phyloP scores from a whole-genome alignment of 2,797 vertebrate genomes.

The Coccyzus lansbergi region DNA sequence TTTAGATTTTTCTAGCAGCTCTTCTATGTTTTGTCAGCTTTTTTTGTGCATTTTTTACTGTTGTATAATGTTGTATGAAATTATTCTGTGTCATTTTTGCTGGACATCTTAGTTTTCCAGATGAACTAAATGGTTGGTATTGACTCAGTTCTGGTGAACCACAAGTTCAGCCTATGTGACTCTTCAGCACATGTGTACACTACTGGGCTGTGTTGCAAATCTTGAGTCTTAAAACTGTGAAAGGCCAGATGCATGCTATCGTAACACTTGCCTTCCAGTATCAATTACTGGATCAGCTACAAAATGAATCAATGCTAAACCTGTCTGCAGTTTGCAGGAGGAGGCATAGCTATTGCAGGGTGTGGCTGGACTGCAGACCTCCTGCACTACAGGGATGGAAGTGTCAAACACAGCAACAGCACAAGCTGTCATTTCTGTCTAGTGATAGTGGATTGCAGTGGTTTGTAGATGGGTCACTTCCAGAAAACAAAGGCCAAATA shows the following conservation, averaged over 20 bases:
- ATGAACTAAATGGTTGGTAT: background rate
- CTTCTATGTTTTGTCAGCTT: background rate
- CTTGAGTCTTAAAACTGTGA: background rate
- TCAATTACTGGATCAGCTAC: background rate
- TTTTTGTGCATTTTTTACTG: constrained; percentile 22
- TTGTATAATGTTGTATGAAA: background rate
- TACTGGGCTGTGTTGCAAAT: background rate
- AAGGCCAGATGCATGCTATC: background rate
- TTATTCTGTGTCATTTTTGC: background rate
- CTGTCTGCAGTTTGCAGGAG: background rate
- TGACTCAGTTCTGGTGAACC: background rate
- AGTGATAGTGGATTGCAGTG: background rate
- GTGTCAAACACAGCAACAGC: background rate
- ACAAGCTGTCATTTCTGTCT: background rate
- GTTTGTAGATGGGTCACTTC: background rate
- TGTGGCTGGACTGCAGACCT: background rate
- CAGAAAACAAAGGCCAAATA: background rate
- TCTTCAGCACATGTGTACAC: background rate
- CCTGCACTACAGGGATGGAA: background rate
- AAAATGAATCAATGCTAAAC: background rate
- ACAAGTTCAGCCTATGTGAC: background rate
- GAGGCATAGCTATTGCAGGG: background rate
- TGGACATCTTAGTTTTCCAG: background rate
- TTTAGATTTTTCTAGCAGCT: constrained; percentile 48
- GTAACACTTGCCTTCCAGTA: background rate